Base-by-base conservation (phyloP, 2,113 vertebrate genomes). In the Pterocles gutturalis region DNA sequence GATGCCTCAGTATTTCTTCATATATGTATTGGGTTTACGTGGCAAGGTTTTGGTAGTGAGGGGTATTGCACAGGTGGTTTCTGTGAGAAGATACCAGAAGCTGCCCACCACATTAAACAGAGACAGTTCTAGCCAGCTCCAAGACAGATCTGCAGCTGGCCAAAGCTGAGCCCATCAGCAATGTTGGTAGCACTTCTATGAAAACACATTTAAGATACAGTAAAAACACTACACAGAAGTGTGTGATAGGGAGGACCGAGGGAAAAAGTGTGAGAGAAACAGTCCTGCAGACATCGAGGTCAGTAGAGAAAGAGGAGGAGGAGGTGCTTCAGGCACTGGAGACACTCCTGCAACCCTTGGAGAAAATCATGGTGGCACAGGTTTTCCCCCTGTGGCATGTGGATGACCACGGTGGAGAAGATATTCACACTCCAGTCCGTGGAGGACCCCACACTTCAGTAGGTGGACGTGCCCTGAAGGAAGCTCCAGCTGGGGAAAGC, bases 161-260 rank as follows among this genome's bases (percentile, higher is more conserved):
- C 34, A 34, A 77, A 67, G 28, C 17, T 57, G 33, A 78, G 33
- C 6, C 29, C 18, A 43, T 48, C 36, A 48, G 16, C 36, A 67
- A 4, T 2, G 1, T 7, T 11, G 15, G 18, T 24, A 71, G 41
- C 1, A 0, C 8, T 41, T 67, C 21, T 24, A 26, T 38, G 71
- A 64, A 73, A 64, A 73, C 6, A 36, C 8, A 20, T 58, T 67
- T n/a, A 57, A 57, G 8, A 33, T 43, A 31, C 11, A 29, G 26
- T 17, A 41, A 61, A 43, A 55, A 20, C 1, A 3, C 28, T 70
- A 6, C 29, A 34, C 29, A 46, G 48, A 10, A 60, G 19, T 41
- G 33, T 20, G 36, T 36, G 18, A 78, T 2, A 79, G 31, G 7
- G n/a, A 87, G 9, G 14, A 53, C 19, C 20, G 16, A 65, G 3